Conservation (phyloP, 2,113 vertebrate genomes). For the Potamarius usumacintae region DNA sequence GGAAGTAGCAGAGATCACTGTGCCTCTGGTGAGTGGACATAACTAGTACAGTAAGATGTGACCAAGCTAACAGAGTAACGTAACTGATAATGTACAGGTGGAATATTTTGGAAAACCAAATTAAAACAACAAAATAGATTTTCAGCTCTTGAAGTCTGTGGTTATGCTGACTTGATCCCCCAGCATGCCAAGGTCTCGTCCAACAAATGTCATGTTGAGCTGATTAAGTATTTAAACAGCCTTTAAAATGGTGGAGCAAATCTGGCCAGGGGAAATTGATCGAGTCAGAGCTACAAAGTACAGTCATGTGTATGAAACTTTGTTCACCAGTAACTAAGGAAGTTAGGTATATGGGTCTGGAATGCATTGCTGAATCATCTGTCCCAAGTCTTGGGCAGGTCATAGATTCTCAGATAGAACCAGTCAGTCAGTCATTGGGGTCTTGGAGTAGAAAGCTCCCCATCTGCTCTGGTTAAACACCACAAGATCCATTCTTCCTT, state of each 20-base stretch:
- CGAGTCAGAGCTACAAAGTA: not conserved
- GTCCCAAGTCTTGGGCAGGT: not conserved
- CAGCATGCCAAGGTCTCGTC: not conserved
- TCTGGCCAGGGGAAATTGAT: not conserved
- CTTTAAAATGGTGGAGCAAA: not conserved
- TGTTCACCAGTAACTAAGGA: slow-evolving; percentile 5
- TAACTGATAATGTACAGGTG: not conserved
- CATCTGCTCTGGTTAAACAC: slow-evolving; percentile 21
- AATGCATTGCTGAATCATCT: slow-evolving; percentile 14
- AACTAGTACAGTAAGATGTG: too few relatives aligned
- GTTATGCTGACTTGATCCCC: not conserved
- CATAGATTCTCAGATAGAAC: not conserved
- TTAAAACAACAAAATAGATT: not conserved
- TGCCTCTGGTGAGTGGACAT: not conserved
- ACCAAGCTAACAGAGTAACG: not conserved
- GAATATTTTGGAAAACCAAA: not conserved
- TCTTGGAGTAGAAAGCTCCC: slow-evolving; percentile 7
- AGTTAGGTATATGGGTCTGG: not conserved
- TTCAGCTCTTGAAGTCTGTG: not conserved
- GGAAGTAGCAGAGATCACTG: not conserved
- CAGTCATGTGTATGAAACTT: not conserved
- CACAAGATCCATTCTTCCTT: not conserved
- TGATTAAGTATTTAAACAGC: not conserved
- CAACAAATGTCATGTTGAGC: not conserved
- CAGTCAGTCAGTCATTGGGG: not conserved